Conservation (phyloP, 2,113 vertebrate species). For the Maccullochella peelii region DNA sequence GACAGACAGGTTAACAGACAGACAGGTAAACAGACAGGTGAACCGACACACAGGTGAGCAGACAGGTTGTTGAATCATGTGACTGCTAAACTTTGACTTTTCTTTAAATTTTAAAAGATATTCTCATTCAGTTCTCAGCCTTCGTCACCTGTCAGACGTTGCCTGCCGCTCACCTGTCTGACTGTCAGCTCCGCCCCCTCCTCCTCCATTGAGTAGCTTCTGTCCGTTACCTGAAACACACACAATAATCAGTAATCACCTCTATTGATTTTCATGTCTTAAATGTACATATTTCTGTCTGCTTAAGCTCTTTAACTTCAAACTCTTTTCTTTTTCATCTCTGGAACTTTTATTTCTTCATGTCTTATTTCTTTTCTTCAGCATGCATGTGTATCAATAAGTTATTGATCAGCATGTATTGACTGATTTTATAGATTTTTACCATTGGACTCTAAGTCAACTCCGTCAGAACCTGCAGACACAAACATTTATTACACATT, state of each 20-base stretch:
- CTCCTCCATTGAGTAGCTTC: conserved; percentile 79
- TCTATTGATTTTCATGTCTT: background rate
- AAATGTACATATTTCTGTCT: background rate
- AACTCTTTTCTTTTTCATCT: no score
- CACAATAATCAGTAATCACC: background rate
- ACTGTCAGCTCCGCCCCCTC: conserved; percentile 50
- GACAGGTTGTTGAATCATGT: background rate
- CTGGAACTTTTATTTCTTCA: no score
- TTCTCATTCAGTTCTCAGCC: background rate
- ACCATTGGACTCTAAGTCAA: conserved; percentile 66
- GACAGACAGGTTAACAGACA: background rate
- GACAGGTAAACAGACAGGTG: background rate
- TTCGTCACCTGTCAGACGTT: background rate
- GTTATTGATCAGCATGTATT: background rate
- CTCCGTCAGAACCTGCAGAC: conserved; percentile 44
- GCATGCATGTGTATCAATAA: background rate
- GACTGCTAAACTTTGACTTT: background rate
- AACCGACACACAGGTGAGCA: background rate
- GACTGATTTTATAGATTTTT: conserved; percentile 6
- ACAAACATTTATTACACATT: background rate
- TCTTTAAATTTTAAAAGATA: background rate
- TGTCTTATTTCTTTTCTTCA: background rate
- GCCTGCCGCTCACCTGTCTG: conserved; percentile 67
- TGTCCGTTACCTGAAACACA: conserved; percentile 78
- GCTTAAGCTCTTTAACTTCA: no score